phyloP scores from a whole-genome alignment of 2,888 invertebrate species.

The Zelleria hepariella region DNA sequence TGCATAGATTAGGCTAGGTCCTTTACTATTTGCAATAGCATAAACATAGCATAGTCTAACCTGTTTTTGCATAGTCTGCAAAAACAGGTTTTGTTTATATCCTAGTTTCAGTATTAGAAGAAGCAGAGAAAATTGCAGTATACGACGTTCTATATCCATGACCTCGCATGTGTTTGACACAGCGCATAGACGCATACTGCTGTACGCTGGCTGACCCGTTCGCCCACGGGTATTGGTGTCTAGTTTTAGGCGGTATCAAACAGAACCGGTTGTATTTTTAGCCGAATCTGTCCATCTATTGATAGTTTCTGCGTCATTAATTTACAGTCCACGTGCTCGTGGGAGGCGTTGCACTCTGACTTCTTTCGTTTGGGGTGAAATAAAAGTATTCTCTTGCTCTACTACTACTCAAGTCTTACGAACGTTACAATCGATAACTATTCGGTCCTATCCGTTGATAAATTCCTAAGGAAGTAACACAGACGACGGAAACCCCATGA shows the following conservation, averaged over 20 bases:
- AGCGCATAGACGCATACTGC: not conserved
- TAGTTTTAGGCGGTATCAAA: not conserved
- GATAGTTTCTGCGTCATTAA: not conserved
- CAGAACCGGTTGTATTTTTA: not conserved
- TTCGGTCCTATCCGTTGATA: not conserved
- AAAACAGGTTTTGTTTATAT: too few species aligned
- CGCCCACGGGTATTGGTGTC: not conserved
- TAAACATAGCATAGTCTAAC: too few species aligned
- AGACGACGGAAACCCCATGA: not conserved
- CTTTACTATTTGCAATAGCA: too few species aligned
- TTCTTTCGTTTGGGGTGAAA: not conserved
- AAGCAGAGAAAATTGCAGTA: not conserved
- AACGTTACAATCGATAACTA: not conserved
- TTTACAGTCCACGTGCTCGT: not conserved
- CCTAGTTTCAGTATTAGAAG: not conserved
- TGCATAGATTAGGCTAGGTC: too few species aligned
- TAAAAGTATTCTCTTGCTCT: too few species aligned
- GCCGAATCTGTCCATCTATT: not conserved
- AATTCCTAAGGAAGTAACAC: not conserved
- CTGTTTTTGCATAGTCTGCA: too few species aligned
- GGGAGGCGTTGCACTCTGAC: not conserved
- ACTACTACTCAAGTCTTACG: too few species aligned
- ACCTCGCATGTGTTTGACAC: not conserved
- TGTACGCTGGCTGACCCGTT: not conserved
- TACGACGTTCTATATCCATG: not conserved